A percentile compares a stretch with the other conserved stretches of the same genome.
Conservation (phyloP, 2,113 vertebrate species). For the Puntigrus tetrazona region DNA sequence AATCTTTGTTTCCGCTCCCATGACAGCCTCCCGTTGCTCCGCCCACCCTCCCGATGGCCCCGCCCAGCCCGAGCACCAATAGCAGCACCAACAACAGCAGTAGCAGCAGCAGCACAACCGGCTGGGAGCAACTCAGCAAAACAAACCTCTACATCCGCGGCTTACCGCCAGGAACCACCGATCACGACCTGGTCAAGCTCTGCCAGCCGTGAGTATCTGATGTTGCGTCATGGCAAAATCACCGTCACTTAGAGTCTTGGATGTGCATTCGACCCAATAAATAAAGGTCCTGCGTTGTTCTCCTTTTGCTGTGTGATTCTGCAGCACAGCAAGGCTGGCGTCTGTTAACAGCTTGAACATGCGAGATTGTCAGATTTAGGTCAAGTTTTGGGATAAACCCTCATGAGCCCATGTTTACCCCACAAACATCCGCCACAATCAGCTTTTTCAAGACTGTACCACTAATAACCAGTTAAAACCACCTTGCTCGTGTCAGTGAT, state of each 20-base stretch:
- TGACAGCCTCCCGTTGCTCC: conserved; percentile 89
- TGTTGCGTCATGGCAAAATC: not conserved
- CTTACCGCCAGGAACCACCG: conserved; percentile 93
- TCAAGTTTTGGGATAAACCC: conserved; percentile 19
- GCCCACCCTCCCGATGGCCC: conserved; percentile 94
- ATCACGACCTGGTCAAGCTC: conserved; percentile 98
- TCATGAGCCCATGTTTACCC: conserved; percentile 9
- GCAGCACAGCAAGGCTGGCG: not conserved
- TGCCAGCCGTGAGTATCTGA: conserved; percentile 93
- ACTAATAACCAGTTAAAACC: conserved; percentile 6
- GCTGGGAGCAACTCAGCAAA: conserved; percentile 99
- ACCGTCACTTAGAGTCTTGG: not conserved
- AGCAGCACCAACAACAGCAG: conserved; percentile 90
- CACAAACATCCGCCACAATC: conserved; percentile 1
- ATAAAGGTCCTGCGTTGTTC: not conserved
- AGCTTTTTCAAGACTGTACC: conserved; percentile 4
- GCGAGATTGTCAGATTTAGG: conserved; percentile 19
- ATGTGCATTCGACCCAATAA: not conserved
- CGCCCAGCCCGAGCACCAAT: conserved; percentile 94
- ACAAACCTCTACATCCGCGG: conserved; percentile 99
- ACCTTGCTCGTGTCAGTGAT: not conserved
- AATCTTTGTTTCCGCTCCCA: conserved; percentile 28
- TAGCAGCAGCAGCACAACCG: conserved; percentile 93
- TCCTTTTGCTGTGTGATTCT: not conserved
- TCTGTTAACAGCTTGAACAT: conserved; percentile 3